Conservation (phyloP, 2,797 vertebrate genomes). For the Cyprinodon diabolis region DNA sequence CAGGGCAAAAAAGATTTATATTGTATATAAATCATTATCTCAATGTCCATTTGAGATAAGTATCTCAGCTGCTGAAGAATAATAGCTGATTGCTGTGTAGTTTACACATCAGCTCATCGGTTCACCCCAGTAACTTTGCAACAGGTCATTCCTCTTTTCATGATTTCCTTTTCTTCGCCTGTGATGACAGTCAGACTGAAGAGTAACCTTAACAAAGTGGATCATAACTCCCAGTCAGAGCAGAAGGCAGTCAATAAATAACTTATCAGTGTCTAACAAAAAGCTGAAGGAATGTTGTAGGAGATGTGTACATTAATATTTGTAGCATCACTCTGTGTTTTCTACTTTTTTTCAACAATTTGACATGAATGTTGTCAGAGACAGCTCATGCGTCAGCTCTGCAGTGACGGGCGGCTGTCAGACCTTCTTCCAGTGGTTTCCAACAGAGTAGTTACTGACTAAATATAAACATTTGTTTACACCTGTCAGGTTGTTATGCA, state of each 20-base stretch:
- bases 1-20: constrained; percentile 13
- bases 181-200: constrained; percentile 37
- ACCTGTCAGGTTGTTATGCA: neutral
- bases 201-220: constrained; percentile 31
- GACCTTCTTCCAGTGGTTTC: constrained; percentile 48
- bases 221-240: constrained; percentile 29
- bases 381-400: constrained; percentile 41
- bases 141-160: constrained; percentile 31
- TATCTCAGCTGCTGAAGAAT: constrained; percentile 25
- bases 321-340: constrained; percentile 11
- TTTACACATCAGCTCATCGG: constrained; percentile 55
- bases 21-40: constrained; percentile 6
- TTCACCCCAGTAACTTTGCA: constrained; percentile 48
- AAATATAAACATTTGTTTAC: neutral
- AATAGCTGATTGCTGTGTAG: constrained; percentile 36
- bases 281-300: constrained; percentile 25
- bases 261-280: constrained; percentile 12
- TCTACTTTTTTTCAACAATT: neutral
- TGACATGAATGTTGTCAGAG: constrained; percentile 5
- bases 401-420: constrained; percentile 46
- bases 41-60: neutral
- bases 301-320: constrained; percentile 21
- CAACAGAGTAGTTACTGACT: constrained; percentile 43
- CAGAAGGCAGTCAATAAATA: constrained; percentile 42
- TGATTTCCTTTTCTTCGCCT: constrained; percentile 38